Base-by-base conservation (phyloP, 2,113 vertebrate genomes). In the Callopanchax toddi region DNA sequence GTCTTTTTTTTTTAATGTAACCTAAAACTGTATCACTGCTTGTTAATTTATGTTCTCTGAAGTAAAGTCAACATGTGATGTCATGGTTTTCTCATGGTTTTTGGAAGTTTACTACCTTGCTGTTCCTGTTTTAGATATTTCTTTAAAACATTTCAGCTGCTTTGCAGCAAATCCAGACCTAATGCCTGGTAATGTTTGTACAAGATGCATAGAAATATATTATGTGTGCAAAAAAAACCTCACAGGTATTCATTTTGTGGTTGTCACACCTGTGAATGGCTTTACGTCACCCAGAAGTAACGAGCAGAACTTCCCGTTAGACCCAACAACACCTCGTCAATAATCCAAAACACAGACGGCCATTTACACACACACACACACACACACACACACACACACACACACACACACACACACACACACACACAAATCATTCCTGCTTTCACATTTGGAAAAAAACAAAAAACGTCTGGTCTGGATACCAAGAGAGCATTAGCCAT, bases 231-330 rank as follows among this genome's bases (percentile, higher is more conserved):
- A n/a, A 12, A 13, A 70, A 40, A 60, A 17, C n/a, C 40, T 60
- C 29, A 42, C 23, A 18, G 58, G 77, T 50, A 39, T 46, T 37
- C 2, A 29, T n/a, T 32, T 51, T 84, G 57, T 77, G 63, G 54
- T 48, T 48, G 45, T 84, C 71, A 86, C 85, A 85, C 88, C 80
- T 88, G 76, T 86, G 85, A 91, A 91, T 89, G 72, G 65, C 60
- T 69, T 80, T 37, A 67, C 78, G 26, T 86, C 77, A 81, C 59
- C 60, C 49, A 45, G 51, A 71, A 74, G 60, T 78, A 74, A 73
- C 11, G 5, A 78, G 74, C 84, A 77, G 70, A 73, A 56, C 74
- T 26, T 65, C 32, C 70, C 71, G 10, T 12, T 37, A 32, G 29
- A 55, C 36, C 42, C n/a, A 23, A 58, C 32, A 60, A 71, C 83